Evolutionary conservation across 2,797 vertebrate genomes (phyloP), one percentile per base, ranked within the genome.

Genomic region (Crocodylus rhombifer): DNA sequence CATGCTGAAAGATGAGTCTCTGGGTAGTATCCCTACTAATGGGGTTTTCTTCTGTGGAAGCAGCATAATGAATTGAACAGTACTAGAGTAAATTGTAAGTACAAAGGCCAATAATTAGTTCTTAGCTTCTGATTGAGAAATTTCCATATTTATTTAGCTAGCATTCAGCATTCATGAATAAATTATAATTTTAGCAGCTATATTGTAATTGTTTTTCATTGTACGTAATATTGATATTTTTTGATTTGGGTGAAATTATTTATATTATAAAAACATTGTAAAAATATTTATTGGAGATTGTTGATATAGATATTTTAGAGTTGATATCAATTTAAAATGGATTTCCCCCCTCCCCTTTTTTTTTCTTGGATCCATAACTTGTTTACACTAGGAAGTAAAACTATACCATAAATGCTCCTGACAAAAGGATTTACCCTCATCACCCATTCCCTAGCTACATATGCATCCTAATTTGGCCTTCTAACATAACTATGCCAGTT

Each of bases 81-180:
- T 94, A 91, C 63, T 88, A 65, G 89, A 87, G 79, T 82, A 64
- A 86, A 12, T 64, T 87, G 69, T 62, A 87, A 84, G 65, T 57
- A 95, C 64, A 88, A 91, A 95, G 82, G 84, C 17, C 81, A 87
- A 25, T 91, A 96, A 94, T 92, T 85, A 90, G 28, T 60, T 18
- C 14, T 64, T 62, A 78, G 33, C 42, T 87, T 86, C n/a, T 64
- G 75, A 88, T 71, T 15, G 80, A 61, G 28, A 93, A 94, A 96
- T 92, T 73, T 95, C 67, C 79, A 87, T 85, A 91, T 65, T 64
- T 81, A 76, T 77, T 90, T 85, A 92, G 62, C 65, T 87, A 56
- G 33, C 25, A 91, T 88, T 89, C 62, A 84, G 71, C 5, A 83
- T 91, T 93, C 57, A 85, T 26, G 26, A 76, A 16, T 88, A 61